A percentile compares a stretch with the other conserved stretches of the same genome.
phyloP scores from a whole-genome alignment of 2,888 invertebrate species.

The Spilarctia lutea region DNA sequence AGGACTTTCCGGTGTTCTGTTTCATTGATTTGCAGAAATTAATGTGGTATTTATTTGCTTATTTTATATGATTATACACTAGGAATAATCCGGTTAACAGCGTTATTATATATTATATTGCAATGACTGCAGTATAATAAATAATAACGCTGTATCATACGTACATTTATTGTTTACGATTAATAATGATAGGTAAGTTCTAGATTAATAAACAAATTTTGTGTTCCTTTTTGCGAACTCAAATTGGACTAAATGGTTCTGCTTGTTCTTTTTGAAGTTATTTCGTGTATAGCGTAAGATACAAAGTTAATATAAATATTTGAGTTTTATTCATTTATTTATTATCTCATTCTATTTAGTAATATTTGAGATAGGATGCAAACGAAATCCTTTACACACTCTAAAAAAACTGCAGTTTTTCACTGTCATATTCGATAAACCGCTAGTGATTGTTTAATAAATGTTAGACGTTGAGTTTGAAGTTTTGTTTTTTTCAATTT shows the following conservation, averaged over 20 bases:
- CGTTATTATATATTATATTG: not conserved
- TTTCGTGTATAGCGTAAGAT: too few species aligned
- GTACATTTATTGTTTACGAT: not conserved
- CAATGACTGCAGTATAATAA: too few species aligned
- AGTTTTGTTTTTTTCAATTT: not conserved
- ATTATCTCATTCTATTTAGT: too few species aligned
- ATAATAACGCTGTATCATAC: not conserved
- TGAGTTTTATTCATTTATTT: not conserved
- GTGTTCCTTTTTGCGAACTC: not conserved
- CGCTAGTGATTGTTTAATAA: too few species aligned
- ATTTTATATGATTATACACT: not conserved
- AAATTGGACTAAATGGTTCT: not conserved
- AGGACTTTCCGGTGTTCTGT: conserved; percentile 1
- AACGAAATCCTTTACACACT: not conserved
- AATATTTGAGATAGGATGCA: too few species aligned
- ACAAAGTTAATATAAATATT: not conserved
- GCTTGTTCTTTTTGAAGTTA: too few species aligned
- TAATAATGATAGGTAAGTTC: not conserved
- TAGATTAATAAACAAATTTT: not conserved
- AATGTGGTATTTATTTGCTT: not conserved
- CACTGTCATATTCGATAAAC: too few species aligned
- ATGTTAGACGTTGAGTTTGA: not conserved
- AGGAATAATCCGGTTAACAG: not conserved
- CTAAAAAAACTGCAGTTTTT: too few species aligned
- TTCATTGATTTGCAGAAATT: not conserved